Base-by-base conservation (phyloP, 2,113 vertebrate genomes). In the Pelodiscus sinensis region DNA sequence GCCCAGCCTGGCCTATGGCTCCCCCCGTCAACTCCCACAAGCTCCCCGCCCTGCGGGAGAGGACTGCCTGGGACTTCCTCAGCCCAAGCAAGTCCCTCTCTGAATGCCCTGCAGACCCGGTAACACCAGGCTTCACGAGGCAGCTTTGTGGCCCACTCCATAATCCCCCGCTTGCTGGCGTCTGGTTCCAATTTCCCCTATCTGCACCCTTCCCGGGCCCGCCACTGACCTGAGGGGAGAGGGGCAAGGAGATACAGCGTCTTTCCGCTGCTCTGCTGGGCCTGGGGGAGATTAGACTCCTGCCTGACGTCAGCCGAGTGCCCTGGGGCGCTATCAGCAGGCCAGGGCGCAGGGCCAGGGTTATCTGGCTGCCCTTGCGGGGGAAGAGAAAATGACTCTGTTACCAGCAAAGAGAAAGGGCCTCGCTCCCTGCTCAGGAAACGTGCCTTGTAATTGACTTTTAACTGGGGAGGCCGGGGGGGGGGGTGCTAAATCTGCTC, bases 291-390 rank as follows among this genome's bases (percentile, higher is more conserved):
- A 91, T 88, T 89, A 81, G 51, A 11, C 52, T 84, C 0, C 0
- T 55, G n/a, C 73, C n/a, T 90, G 91, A 87, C 0, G 0, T 92
- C 79, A 82, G 57, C 80, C 2, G 0, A 3, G 0, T 11, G 25
- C 71, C 54, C 10, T 18, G 21, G 85, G 21, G 18, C 15, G 89
- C 73, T 65, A 27, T 92, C 83, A 94, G 62, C 62, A 79, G 0
- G 0, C 38, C 0, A 0, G 62, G 75, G 44, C 62, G 58, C 91
- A 89, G 91, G 0, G 2, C 56, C 60, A 11, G 10, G 82, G 35
- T 93, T 93, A 92, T 90, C 90, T 90, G 77, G 52, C 38, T 92
- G 87, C 54, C 86, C 84, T 93, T 44, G 86, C 8, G 16, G 38
- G 84, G 83, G 68, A 35, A 92, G 71, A 54, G 52, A 12, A 52